Base-by-base conservation (phyloP, 2,113 vertebrate species). In the Rana temporaria region DNA sequence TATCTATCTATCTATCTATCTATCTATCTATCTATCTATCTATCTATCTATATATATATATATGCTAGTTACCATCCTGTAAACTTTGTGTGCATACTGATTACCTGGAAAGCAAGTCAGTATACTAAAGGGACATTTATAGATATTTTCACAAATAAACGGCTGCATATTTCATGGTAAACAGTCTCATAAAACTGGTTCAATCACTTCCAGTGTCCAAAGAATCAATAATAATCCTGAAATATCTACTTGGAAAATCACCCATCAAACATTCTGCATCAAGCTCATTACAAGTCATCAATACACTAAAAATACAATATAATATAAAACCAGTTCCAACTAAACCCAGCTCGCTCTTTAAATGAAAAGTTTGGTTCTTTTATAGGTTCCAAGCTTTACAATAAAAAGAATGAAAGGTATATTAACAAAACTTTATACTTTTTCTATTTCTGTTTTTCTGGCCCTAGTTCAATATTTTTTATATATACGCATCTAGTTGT, bases 141-240 rank as follows among this genome's bases (percentile, higher is more conserved):
- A 92, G 93, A 93, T 92, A 92, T 90, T 91, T 87, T 86, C 93
- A 93, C 93, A 96, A 94, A 92, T n/a, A 95, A 95, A 95, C 88
- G 89, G 90, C 92, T 91, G 93, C 94, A 95, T 95, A 91, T 92
- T 91, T 89, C 90, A 93, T 93, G 94, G 93, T 92, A 92, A 89
- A 90, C 91, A 91, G 91, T 89, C 93, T 94, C 93, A 92, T 94
- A 91, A 94, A 94, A 91, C 85, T 85, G 18, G 88, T 89, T 91
- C 91, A 87, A 90, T 92, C 90, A 92, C 90, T 93, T 91, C 91
- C 86, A 11, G 85, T 73, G 84, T 88, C 88, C 87, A 78, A 84
- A 87, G 90, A 90, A 95, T 95, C 94, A 91, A 93, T 93, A 93
- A 87, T 88, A 87, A 89, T 89, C 89, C 89, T 92, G 90, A 88